phyloP scores from a whole-genome alignment of 2,113 vertebrate genomes.

The Brachyistius frenatus region DNA sequence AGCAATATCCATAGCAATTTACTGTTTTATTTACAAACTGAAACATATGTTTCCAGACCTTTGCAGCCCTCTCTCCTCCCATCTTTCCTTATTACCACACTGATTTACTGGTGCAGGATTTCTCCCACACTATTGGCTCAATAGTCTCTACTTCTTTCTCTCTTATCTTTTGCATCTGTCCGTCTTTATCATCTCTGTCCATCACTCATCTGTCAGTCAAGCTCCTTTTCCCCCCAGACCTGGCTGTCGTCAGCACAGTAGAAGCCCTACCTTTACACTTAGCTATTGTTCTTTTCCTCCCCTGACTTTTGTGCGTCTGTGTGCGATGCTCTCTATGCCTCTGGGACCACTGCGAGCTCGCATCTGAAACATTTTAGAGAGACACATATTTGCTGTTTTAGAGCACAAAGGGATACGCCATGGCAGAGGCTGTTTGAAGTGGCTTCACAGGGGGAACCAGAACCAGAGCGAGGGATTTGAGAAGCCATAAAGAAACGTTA shows the following conservation, averaged over 20 bases:
- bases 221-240: conserved; percentile 1
- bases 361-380: conserved; percentile 85
- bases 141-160: conserved; percentile 6
- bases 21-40: conserved; percentile 85
- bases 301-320: conserved; percentile 39
- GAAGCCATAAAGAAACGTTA: conserved; percentile 77
- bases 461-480: conserved; percentile 79
- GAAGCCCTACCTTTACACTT: conserved; percentile 37
- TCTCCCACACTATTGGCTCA: conserved; percentile 35
- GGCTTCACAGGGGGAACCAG: conserved; percentile 82
- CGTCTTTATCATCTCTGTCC: conserved; percentile 25
- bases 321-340: conserved; percentile 59
- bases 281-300: conserved; percentile 17
- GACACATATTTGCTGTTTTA: conserved; percentile 82
- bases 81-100: conserved; percentile 47
- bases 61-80: conserved; percentile 32
- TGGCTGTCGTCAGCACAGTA: conserved; percentile 11
- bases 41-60: conserved; percentile 81
- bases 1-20: conserved; percentile 84
- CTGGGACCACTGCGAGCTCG: conserved; percentile 68
- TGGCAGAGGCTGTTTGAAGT: conserved; percentile 82
- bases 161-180: conserved; percentile 22
- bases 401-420: conserved; percentile 81
- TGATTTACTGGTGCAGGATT: conserved; percentile 64
- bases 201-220: conserved; percentile 49